Evolutionary conservation across 1,140 invertebrate genomes (phyloP).

Genomic region (Pogonomyrmex barbatus): DNA sequence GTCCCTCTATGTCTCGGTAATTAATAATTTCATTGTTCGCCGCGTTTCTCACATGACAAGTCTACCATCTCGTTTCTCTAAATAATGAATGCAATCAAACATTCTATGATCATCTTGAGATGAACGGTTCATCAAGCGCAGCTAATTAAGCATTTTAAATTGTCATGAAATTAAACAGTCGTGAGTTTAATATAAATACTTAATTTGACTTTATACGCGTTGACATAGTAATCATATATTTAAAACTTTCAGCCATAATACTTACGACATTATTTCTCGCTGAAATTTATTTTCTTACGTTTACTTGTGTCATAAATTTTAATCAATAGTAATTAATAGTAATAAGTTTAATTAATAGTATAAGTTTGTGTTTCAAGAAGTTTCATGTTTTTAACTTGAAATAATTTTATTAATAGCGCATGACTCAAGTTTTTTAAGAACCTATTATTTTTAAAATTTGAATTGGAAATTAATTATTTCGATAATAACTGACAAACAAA

Average conservation of each 20-base stretch:
- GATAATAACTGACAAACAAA: not conserved
- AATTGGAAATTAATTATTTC: not conserved
- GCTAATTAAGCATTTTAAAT: constrained; percentile 67
- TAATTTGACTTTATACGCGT: constrained; percentile 22
- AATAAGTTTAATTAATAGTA: not conserved
- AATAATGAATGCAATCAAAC: constrained; percentile 65
- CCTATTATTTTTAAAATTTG: not conserved
- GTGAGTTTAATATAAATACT: constrained; percentile 4
- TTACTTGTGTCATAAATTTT: not conserved
- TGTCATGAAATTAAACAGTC: constrained; percentile 53
- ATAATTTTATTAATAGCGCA: not conserved
- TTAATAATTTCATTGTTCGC: constrained; percentile 71
- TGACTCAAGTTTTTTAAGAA: not conserved
- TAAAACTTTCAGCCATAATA: not conserved
- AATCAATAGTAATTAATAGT: not conserved
- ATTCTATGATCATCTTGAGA: constrained; percentile 37
- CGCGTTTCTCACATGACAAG: not conserved
- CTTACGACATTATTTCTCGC: not conserved
- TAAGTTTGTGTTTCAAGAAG: not conserved
- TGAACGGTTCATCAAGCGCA: constrained; percentile 48
- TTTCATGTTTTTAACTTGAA: not conserved
- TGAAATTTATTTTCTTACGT: not conserved
- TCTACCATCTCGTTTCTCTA: constrained; percentile 13
- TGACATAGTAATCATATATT: not conserved
- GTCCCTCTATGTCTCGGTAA: constrained; percentile 50